Evolutionary conservation across 2,113 vertebrate genomes (phyloP).

Genomic region (Orcinus orca): DNA sequence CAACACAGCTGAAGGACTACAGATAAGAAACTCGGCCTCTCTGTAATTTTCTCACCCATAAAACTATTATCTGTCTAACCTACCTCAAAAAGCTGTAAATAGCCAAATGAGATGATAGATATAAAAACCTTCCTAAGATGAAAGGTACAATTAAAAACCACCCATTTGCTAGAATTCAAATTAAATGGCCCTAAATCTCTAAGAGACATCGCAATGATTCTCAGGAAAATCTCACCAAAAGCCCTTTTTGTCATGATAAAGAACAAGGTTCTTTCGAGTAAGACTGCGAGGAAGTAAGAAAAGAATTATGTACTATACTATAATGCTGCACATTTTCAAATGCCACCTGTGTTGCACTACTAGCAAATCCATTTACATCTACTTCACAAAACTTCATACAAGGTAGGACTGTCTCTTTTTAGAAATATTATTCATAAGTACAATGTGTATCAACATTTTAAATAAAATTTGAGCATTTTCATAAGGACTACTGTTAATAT

Average conservation of each 20-base stretch:
- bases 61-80: neutral
- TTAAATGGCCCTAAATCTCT: neutral
- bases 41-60: neutral
- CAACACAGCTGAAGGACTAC: neutral
- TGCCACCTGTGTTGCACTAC: neutral
- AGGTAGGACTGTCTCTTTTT: neutral
- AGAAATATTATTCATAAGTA: neutral
- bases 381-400: conserved; percentile 1
- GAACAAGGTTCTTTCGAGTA: neutral
- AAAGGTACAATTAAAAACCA: neutral
- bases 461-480: conserved; percentile 6
- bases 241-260: neutral
- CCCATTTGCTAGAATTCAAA: conserved; percentile 16
- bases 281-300: neutral
- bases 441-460: neutral
- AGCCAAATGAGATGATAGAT: neutral
- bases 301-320: neutral
- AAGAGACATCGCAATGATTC: neutral
- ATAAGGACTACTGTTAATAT: neutral
- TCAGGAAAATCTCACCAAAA: conserved; percentile 24
- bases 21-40: neutral
- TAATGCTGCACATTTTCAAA: neutral
- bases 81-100: neutral
- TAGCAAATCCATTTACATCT: neutral
- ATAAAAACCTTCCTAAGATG: neutral